These are phyloP conservation scores for Drosophila gaucha DNA, from an alignment of 2,888 invertebrate genomes.

Conservation along the genomic window DNA sequence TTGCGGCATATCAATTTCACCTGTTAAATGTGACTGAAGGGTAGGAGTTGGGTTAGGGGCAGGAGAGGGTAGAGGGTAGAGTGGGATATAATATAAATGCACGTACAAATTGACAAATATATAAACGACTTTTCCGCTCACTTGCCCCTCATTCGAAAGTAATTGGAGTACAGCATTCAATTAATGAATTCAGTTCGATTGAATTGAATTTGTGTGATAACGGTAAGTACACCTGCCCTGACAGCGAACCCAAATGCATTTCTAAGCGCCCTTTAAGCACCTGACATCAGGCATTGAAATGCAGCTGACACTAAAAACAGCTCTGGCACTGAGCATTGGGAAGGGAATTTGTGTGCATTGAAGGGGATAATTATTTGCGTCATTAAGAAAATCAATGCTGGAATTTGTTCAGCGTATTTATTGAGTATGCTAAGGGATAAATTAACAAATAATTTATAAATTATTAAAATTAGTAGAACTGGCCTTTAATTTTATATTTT, in stretches of 20 bases:
- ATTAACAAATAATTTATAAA: too few species aligned
- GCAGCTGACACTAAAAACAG: conserved; percentile 1
- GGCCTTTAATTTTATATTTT: not conserved
- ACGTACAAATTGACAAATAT: conserved; percentile 32
- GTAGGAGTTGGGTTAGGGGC: fast-evolving
- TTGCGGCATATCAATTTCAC: conserved; percentile 43
- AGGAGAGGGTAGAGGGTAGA: not conserved
- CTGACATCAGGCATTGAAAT: conserved; percentile 5
- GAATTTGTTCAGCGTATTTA: not conserved
- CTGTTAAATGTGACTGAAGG: conserved; percentile 40
- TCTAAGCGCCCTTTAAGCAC: conserved; percentile 19
- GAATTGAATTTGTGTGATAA: conserved; percentile 51
- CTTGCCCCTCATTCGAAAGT: conserved; percentile 26
- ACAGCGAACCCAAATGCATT: conserved; percentile 18
- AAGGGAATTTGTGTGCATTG: not conserved
- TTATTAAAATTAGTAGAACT: not conserved
- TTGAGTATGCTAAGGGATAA: not conserved
- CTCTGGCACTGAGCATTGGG: not conserved
- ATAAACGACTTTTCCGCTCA: conserved; percentile 31
- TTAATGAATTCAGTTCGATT: conserved; percentile 56
- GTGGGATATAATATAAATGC: not conserved
- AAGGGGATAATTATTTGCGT: conserved; percentile 5
- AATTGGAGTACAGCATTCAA: conserved; percentile 59
- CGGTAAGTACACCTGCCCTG: conserved; percentile 49
- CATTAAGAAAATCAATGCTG: conserved; percentile 10